These are phyloP conservation scores for Gasterosteus nipponicus DNA, from an alignment of 2,113 vertebrate genomes.

Conservation along the genomic window DNA sequence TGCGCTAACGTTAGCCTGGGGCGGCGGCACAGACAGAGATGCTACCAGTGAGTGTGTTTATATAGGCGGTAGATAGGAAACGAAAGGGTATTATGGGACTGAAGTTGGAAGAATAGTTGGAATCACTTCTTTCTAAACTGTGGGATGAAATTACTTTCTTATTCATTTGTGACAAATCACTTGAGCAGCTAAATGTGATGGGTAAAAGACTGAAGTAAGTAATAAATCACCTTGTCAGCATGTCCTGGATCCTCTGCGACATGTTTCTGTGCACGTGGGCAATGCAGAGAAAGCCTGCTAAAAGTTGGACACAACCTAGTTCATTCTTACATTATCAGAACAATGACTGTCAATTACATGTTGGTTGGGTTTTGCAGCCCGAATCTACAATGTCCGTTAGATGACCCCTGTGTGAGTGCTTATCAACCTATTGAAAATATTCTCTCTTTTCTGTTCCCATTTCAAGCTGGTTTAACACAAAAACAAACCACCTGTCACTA, in stretches of 20 bases:
- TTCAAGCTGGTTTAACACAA: constrained; percentile 57
- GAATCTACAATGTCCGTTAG: neutral
- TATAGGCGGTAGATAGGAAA: constrained; percentile 33
- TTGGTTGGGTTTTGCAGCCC: neutral
- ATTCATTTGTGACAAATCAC: constrained; percentile 28
- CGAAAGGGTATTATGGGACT: constrained; percentile 21
- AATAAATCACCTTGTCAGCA: constrained; percentile 41
- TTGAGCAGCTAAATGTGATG: neutral
- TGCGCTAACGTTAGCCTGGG: constrained; percentile 66
- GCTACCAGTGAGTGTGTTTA: constrained; percentile 45
- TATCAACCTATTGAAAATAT: neutral
- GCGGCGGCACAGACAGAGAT: constrained; percentile 55
- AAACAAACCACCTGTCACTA: constrained; percentile 51
- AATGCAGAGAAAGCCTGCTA: neutral
- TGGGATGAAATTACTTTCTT: neutral
- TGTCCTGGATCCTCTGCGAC: neutral
- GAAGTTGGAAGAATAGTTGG: constrained; percentile 25
- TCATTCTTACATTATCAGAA: neutral
- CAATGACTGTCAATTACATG: neutral
- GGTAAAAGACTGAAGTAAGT: neutral
- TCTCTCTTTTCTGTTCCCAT: constrained; percentile 36
- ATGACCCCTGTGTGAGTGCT: neutral
- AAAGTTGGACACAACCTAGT: constrained; percentile 4
- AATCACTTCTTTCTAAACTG: constrained; percentile 1
- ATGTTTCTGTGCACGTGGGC: neutral